Evolutionary conservation across 2,888 invertebrate genomes (phyloP), one percentile per base, ranked within the genome.

Genomic region (Drepanosiphum platanoidis): DNA sequence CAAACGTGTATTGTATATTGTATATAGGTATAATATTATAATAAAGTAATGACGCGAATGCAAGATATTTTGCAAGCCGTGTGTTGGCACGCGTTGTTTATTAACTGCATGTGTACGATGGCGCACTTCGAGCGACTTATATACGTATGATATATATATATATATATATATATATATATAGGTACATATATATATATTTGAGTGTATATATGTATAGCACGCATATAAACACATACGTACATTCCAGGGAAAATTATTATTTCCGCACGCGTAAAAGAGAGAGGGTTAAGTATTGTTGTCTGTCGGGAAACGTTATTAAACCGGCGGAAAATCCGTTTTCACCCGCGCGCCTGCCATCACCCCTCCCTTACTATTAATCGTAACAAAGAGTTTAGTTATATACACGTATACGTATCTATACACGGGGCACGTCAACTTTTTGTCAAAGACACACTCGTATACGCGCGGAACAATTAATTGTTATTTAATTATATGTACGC

Each of bases 271-370:
- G 32, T 9, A 32, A 9, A 11, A 71, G 39, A 4, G 11, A 58
- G 46, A 46, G 79, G 68, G 68, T 79, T 46, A 34, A 68, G 34
- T 70, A 58, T 58, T 70, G 70, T 11, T 34, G 52, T 70, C 18
- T 18, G 70, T 22, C 30, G 58, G 36, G 58, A 81, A 81, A 58
- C 52, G 80, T 81, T 81, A 81, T 81, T 81, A 81, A 81, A 81
- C 30, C 70, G 70, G 22, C 36, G 36, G 52, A 42, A 68, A 68
- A 46, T 32, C 68, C 46, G 7, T 66, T 27, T 13, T 64, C 32
- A 18, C 46, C 68, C 46, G 32, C 4, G 11, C 18, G 42, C 18
- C 46, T 27, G 61, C n/a, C 61, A 61, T 61, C 61, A n/a, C 61
- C 22, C n/a, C 61, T 22, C 61, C 9, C n/a, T 7, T 27, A 61